These are phyloP conservation scores for Melieria omissa DNA, from an alignment of 2,888 invertebrate species.

Conservation along the genomic window DNA sequence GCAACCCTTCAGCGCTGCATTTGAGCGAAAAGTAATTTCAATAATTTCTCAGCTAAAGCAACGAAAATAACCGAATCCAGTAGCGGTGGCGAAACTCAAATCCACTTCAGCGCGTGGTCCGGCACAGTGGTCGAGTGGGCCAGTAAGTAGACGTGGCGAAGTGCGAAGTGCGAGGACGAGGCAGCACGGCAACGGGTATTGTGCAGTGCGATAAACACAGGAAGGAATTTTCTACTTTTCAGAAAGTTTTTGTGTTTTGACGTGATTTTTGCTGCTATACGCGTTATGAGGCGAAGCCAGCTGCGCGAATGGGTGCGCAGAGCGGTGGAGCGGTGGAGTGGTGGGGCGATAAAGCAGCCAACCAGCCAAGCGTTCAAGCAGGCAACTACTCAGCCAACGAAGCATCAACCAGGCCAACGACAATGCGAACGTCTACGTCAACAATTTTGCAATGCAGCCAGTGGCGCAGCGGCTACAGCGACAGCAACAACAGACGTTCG, in stretches of 20 bases:
- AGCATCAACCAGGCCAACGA: no score
- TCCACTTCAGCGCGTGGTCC: conserved; percentile 37
- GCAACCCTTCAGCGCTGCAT: conserved; percentile 11
- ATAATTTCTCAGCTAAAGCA: conserved; percentile 5
- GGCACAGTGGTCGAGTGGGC: conserved; percentile 45
- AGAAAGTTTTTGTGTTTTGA: conserved; percentile 39
- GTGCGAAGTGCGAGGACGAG: neutral
- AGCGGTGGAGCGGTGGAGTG: neutral
- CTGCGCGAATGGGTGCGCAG: conserved; percentile 38
- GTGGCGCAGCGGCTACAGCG: no score
- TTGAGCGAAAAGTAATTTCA: conserved; percentile 17
- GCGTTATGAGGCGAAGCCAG: conserved; percentile 58
- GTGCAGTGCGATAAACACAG: conserved; percentile 28
- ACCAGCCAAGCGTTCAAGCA: no score
- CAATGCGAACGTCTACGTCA: no score
- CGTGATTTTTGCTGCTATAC: conserved; percentile 51
- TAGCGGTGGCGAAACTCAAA: neutral
- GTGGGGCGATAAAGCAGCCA: no score
- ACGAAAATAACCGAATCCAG: neutral
- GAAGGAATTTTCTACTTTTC: conserved; percentile 43
- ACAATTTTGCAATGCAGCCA: no score
- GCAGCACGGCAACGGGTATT: conserved; percentile 11
- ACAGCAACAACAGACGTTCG: no score
- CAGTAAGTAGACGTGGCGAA: neutral
- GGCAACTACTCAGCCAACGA: no score